A percentile compares a stretch with the other conserved stretches of the same genome.
Conservation (phyloP, 2,888 invertebrate genomes). For the Smittia sp. region DNA sequence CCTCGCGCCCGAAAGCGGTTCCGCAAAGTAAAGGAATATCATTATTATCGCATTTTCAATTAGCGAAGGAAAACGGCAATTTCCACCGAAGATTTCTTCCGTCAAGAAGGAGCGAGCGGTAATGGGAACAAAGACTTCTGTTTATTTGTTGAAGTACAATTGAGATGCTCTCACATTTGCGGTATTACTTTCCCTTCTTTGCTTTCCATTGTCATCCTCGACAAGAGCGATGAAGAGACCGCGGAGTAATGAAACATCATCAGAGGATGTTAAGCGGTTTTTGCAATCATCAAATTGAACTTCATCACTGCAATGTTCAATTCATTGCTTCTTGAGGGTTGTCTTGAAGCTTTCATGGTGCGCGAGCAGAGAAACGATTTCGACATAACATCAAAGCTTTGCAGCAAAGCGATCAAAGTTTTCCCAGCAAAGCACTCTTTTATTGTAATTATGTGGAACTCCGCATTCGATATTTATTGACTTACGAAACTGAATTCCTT, state of each 20-base stretch:
- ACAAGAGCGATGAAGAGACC: too few species aligned
- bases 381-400: too few species aligned
- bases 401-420: too few species aligned
- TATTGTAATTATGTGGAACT: slow-evolving; percentile 29
- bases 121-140: slow-evolving; percentile 29
- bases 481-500: not conserved
- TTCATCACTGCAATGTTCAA: too few species aligned
- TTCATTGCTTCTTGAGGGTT: too few species aligned
- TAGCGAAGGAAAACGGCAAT: slow-evolving; percentile 8
- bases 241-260: too few species aligned
- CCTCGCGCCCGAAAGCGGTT: not conserved
- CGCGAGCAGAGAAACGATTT: too few species aligned
- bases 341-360: too few species aligned
- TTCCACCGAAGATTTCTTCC: not conserved
- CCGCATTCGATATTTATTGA: slow-evolving; percentile 6
- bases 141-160: slow-evolving; percentile 22
- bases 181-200: slow-evolving; percentile 18
- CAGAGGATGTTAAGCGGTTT: too few species aligned
- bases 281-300: too few species aligned
- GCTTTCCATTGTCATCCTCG: not conserved
- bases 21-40: not conserved
- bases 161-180: slow-evolving; percentile 21
- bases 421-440: slow-evolving; percentile 27
- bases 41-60: slow-evolving; percentile 31
- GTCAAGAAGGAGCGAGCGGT: not conserved